Percentiles rank a stretch among this genome's conserved stretches.
Conservation (phyloP, 2,888 invertebrate genomes). For the Pterostichus niger region DNA sequence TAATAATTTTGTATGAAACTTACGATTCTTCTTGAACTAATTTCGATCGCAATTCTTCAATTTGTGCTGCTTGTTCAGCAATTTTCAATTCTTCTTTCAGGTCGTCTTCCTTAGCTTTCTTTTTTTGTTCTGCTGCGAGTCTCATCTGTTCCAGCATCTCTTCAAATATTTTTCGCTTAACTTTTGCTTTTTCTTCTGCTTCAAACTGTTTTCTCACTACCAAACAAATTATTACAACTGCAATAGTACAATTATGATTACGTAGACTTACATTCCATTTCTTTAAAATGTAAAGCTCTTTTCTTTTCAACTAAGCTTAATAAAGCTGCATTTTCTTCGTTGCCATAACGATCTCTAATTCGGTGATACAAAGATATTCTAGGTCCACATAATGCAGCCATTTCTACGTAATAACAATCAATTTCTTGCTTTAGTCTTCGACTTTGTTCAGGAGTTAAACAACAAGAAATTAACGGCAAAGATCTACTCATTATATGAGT, state of each 20-base stretch:
- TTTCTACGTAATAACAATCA: slow-evolving; percentile 74
- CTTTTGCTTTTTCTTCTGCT: slow-evolving; percentile 71
- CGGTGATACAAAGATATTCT: slow-evolving; percentile 72
- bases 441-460: slow-evolving; percentile 74
- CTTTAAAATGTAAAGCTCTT: slow-evolving; percentile 72
- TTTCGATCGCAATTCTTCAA: slow-evolving; percentile 73
- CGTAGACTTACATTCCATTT: slow-evolving; percentile 74
- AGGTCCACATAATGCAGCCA: slow-evolving; percentile 73
- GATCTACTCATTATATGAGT: slow-evolving; percentile 73
- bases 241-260: too few relatives aligned
- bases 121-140: slow-evolving; percentile 72
- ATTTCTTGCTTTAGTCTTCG: slow-evolving; percentile 72
- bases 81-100: slow-evolving; percentile 73
- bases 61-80: slow-evolving; percentile 71
- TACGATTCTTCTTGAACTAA: slow-evolving; percentile 75
- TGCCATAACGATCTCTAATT: slow-evolving; percentile 69
- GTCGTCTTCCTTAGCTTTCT: slow-evolving; percentile 71
- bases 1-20: slow-evolving; percentile 68
- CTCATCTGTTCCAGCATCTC: slow-evolving; percentile 74
- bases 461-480: slow-evolving; percentile 74
- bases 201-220: slow-evolving; percentile 74
- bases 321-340: slow-evolving; percentile 71
- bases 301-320: slow-evolving; percentile 73
- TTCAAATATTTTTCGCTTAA: slow-evolving; percentile 72
- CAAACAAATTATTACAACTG: slow-evolving; percentile 43